Base-by-base conservation (phyloP, 1,140 invertebrate species). In the Periplaneta americana region DNA sequence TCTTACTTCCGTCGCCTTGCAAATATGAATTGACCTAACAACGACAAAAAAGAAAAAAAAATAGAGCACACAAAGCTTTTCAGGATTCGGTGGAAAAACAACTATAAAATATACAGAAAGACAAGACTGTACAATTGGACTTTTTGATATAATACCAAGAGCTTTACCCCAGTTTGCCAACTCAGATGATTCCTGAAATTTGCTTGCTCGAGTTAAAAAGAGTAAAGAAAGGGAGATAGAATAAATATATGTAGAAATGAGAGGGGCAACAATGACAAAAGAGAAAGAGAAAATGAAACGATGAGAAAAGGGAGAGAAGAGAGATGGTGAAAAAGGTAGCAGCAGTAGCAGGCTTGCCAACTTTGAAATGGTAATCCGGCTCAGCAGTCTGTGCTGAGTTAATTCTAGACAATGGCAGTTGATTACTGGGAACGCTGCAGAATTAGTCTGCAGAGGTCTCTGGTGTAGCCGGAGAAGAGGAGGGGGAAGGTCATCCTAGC, bases 361-460 rank as follows among this genome's bases (percentile, higher is more conserved):
- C 77, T 78, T 80, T 80, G 48, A 80, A 80, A 80, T 74, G 79
- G 39, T 80, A 80, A 80, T 80, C 79, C 79, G 34, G 66, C 37
- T 74, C 66, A 34, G 39, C 35, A 78, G 35, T n/a, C n/a, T 28
- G 28, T 31, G 37, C 77, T 28, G 66, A 39, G 79, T 74, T 80
- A 80, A 80, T 80, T 80, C 79, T 74, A 80, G 79, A 80, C 79
- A 80, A 80, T 80, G 79, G 79, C 79, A 80, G 79, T 80, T 80
- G 79, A 80, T 80, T 80, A 75, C 39, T 74, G 79, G n/a, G 48
- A 66, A 66, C 48, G 48, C 48, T 66, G 22, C 48, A 66, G 48
- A 66, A 66, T 66, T 66, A 66, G 48, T 66, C 48, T n/a, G 48
- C 48, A 66, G 22, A 66, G 48, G n/a, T 66, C 48, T 66, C 22